phyloP scores from a whole-genome alignment of 2,888 invertebrate species.

The Notodonta dromedarius region DNA sequence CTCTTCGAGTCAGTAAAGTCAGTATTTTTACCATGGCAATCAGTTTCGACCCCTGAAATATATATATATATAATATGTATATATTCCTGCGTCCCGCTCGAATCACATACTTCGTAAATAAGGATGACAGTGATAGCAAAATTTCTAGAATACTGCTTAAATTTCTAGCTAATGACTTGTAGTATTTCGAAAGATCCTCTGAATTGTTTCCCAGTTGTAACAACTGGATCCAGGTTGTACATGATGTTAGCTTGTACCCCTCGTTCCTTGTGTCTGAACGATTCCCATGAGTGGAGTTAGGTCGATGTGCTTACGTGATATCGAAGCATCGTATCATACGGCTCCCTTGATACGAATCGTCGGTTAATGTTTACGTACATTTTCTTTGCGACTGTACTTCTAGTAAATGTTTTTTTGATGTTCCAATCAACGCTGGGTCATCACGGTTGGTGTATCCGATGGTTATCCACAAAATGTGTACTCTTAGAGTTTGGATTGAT shows the following conservation, averaged over 20 bases:
- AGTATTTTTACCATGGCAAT: no score
- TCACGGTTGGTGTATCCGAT: background rate
- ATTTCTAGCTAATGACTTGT: no score
- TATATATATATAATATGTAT: no score
- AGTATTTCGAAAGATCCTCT: background rate
- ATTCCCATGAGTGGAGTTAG: conserved; percentile 33
- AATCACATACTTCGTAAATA: no score
- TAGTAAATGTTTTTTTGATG: conserved; percentile 2
- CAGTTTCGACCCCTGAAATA: no score
- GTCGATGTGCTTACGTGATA: conserved; percentile 30
- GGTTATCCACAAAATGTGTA: no score
- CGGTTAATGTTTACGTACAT: conserved; percentile 10
- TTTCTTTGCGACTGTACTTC: conserved; percentile 1
- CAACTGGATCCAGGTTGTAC: background rate
- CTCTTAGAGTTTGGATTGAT: no score
- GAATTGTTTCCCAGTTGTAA: background rate
- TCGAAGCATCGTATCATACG: conserved; percentile 27
- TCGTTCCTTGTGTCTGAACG: conserved; percentile 13
- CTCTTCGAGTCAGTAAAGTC: no score
- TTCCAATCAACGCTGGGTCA: background rate
- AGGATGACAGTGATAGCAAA: no score
- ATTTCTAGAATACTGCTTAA: no score
- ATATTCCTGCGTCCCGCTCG: no score
- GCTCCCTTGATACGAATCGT: conserved; percentile 22
- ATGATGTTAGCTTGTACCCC: background rate